These are phyloP conservation scores for Chiroxiphia lanceolata DNA, from an alignment of 2,797 vertebrate species.

Conservation along the genomic window DNA sequence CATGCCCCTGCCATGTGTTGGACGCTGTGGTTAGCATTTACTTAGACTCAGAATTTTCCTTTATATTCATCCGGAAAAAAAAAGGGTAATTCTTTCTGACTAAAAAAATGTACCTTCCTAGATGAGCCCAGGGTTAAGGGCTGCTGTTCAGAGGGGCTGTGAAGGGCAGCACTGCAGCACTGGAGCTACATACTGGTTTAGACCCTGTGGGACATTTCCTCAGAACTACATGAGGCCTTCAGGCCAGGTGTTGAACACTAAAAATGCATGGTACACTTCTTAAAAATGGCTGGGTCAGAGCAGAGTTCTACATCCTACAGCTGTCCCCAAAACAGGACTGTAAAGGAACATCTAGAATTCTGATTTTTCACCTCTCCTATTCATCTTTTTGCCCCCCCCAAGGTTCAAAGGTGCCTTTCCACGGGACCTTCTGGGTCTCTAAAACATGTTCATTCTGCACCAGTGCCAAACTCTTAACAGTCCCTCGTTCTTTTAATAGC, in stretches of 20 bases:
- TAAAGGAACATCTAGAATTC: background rate
- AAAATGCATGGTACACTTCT: background rate
- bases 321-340: background rate
- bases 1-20: background rate
- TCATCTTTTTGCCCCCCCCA: background rate
- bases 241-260: background rate
- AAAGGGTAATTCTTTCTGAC: conserved; percentile 59
- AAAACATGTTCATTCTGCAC: background rate
- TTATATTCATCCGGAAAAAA: conserved; percentile 33
- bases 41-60: conserved; percentile 41
- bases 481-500: background rate
- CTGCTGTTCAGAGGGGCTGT: background rate
- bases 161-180: background rate
- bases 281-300: background rate
- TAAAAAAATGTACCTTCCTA: background rate
- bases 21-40: background rate
- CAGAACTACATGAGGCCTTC: background rate
- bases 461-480: background rate
- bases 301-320: background rate
- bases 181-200: background rate
- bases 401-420: background rate
- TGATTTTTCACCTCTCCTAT: background rate
- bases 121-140: background rate
- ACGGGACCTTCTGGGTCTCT: background rate
- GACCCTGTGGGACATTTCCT: background rate